phyloP scores from a whole-genome alignment of 2,888 invertebrate genomes.

The Glaucopsyche alexis region DNA sequence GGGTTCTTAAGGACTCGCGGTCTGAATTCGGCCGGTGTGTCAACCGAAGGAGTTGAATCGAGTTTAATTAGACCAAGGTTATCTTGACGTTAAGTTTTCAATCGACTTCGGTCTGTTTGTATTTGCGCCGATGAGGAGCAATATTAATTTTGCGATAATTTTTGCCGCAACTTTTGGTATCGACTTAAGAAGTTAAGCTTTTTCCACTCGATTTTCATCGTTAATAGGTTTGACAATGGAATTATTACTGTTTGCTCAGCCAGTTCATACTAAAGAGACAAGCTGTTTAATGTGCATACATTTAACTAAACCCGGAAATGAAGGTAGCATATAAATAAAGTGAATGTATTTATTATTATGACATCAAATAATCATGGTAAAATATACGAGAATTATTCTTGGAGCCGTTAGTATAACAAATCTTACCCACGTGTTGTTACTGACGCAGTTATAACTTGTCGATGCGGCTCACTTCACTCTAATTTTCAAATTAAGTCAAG shows the following conservation, averaged over 20 bases:
- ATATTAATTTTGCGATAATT: conserved; percentile 19
- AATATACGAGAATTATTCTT: no score
- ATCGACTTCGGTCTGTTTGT: conserved; percentile 28
- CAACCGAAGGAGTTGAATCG: conserved; percentile 68
- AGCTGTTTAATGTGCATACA: no score
- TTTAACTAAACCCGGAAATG: no score
- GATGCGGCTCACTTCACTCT: no score
- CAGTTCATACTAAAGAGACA: no score
- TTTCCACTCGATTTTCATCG: neutral
- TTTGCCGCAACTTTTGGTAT: conserved; percentile 8
- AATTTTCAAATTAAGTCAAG: no score
- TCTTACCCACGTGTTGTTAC: no score
- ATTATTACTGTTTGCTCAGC: neutral
- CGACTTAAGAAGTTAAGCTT: neutral
- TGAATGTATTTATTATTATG: conserved; percentile 1
- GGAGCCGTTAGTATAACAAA: no score
- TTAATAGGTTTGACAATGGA: neutral
- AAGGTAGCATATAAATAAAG: no score
- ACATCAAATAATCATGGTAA: no score
- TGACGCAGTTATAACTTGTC: no score
- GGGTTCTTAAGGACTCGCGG: conserved; percentile 62
- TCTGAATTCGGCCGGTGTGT: conserved; percentile 68
- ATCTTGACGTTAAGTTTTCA: conserved; percentile 50
- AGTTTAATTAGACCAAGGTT: conserved; percentile 78
- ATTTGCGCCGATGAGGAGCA: conserved; percentile 1